Percentiles rank a stretch among this genome's conserved stretches.
These are phyloP conservation scores for Cathartes aura DNA, from an alignment of 2,113 vertebrate genomes.

Conservation along the genomic window DNA sequence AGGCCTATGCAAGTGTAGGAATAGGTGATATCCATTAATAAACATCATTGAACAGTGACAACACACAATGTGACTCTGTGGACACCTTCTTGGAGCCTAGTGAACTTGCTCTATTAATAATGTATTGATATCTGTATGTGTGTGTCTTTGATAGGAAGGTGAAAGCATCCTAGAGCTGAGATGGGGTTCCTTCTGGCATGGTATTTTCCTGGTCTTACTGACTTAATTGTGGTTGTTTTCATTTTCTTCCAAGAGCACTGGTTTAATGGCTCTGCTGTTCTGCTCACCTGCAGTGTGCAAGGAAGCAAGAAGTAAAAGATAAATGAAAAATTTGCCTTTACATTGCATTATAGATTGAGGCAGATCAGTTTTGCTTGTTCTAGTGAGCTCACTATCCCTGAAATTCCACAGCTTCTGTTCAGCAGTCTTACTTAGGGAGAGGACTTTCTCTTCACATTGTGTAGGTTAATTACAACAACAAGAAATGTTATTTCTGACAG, in stretches of 20 bases:
- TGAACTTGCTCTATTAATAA: neutral
- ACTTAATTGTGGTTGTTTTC: neutral
- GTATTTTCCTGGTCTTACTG: neutral
- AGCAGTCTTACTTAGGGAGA: neutral
- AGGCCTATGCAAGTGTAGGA: neutral
- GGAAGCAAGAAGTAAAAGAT: neutral
- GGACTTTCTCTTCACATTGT: neutral
- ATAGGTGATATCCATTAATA: neutral
- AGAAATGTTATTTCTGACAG: neutral
- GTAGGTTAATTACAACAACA: slow-evolving; percentile 2
- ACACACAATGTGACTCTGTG: neutral
- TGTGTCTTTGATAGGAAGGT: neutral
- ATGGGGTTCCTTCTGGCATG: neutral
- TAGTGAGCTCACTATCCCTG: neutral
- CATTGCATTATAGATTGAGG: neutral
- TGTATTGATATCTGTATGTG: neutral
- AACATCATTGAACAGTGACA: neutral
- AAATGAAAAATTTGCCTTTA: neutral
- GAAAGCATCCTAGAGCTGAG: neutral
- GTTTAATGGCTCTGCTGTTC: neutral
- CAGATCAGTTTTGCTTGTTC: neutral
- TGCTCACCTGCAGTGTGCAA: neutral
- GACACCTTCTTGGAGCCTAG: neutral
- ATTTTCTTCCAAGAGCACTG: neutral
- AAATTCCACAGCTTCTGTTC: neutral